A percentile compares a stretch with the other conserved stretches of the same genome.
Evolutionary conservation across 1,140 invertebrate genomes (phyloP).

Genomic region (Pseudoatta argentina): DNA sequence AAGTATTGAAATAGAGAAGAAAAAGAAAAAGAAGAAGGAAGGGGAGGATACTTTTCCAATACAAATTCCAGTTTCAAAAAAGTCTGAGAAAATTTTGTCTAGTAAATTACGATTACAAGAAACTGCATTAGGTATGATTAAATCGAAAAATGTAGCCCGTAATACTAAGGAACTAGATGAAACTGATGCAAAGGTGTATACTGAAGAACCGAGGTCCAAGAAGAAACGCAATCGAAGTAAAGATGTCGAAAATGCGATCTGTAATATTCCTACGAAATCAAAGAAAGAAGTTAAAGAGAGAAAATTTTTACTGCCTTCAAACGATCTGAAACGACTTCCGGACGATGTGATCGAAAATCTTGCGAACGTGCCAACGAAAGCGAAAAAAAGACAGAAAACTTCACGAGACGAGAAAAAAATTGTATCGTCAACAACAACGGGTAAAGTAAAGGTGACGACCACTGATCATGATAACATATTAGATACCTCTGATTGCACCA

Average conservation of each 20-base stretch:
- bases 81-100: background rate
- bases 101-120: background rate
- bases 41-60: background rate
- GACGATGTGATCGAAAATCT: conserved; percentile 73
- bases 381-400: conserved; percentile 64
- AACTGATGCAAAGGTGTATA: conserved; percentile 8
- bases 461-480: conserved; percentile 10
- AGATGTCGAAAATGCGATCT: background rate
- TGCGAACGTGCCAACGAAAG: conserved; percentile 62
- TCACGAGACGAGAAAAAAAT: conserved; percentile 31
- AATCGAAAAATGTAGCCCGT: conserved; percentile 44
- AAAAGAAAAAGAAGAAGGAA: background rate
- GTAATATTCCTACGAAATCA: background rate
- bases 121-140: background rate
- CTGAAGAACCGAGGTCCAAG: conserved; percentile 50
- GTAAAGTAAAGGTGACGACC: background rate
- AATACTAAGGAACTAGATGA: conserved; percentile 17
- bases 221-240: conserved; percentile 7
- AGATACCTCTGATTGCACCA: conserved; percentile 72
- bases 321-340: conserved; percentile 70
- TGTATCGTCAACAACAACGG: conserved; percentile 61
- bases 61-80: conserved; percentile 5
- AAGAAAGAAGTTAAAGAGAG: background rate
- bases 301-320: background rate
- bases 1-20: conserved; percentile 11